These are phyloP conservation scores for Etheostoma cragini DNA, from an alignment of 2,113 vertebrate species.

Conservation along the genomic window DNA sequence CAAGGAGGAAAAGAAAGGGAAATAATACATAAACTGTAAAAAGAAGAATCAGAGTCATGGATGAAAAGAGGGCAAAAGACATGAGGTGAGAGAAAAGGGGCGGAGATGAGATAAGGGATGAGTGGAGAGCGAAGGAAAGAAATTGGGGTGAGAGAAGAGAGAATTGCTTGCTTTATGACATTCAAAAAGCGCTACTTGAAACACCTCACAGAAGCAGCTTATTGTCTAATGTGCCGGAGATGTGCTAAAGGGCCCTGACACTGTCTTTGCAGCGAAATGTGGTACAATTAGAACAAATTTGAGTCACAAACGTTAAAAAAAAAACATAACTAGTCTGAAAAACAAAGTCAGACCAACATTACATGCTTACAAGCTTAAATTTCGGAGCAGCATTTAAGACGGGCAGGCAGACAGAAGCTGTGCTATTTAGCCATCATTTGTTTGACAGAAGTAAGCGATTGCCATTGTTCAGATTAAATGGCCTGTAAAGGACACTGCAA, in stretches of 20 bases:
- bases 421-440: constrained; percentile 72
- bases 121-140: constrained; percentile 26
- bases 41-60: constrained; percentile 30
- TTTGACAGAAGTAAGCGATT: constrained; percentile 65
- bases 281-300: constrained; percentile 38
- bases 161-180: constrained; percentile 43
- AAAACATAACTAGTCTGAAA: constrained; percentile 13
- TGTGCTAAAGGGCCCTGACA: constrained; percentile 35
- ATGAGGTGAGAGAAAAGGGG: constrained; percentile 27
- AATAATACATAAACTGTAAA: constrained; percentile 17
- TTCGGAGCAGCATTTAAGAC: constrained; percentile 28
- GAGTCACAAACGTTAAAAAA: constrained; percentile 31
- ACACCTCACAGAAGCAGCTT: constrained; percentile 46
- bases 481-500: constrained; percentile 75
- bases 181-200: constrained; percentile 59
- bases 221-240: constrained; percentile 50
- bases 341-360: constrained; percentile 15
- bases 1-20: not conserved
- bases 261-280: constrained; percentile 12
- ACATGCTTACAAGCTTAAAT: not conserved
- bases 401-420: constrained; percentile 19
- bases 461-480: constrained; percentile 71
- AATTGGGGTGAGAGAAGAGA: constrained; percentile 25
- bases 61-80: constrained; percentile 46
- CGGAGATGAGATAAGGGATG: constrained; percentile 34